Percentiles rank a stretch among this genome's conserved stretches.
Evolutionary conservation across 1,140 invertebrate genomes (phyloP).

Genomic region (Drosophila sulfurigaster): DNA sequence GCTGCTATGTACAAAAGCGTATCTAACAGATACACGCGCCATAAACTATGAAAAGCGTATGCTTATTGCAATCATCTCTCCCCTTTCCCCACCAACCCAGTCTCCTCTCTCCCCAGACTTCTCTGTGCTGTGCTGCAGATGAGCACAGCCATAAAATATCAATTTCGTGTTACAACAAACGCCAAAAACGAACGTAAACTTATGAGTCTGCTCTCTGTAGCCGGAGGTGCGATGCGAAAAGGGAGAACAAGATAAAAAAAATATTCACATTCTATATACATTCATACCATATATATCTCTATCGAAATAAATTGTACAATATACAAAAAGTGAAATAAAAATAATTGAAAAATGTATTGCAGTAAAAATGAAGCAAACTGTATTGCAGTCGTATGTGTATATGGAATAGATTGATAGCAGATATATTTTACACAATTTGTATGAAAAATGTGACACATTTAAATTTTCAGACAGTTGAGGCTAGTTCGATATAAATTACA

Average conservation of each 20-base stretch:
- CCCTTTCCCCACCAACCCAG: not conserved
- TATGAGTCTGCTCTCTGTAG: conserved; percentile 60
- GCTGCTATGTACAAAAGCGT: conserved; percentile 46
- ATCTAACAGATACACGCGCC: conserved; percentile 79
- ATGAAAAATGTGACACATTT: conserved; percentile 25
- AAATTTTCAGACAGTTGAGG: conserved; percentile 22
- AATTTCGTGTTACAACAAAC: conserved; percentile 81
- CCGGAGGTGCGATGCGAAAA: conserved; percentile 23
- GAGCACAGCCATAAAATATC: conserved; percentile 81
- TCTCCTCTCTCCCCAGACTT: not conserved
- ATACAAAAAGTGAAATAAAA: conserved; percentile 33
- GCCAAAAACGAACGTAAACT: conserved; percentile 80
- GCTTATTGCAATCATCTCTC: conserved; percentile 39
- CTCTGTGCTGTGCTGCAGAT: conserved; percentile 54
- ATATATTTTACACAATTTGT: conserved; percentile 53
- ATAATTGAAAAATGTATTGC: conserved; percentile 76
- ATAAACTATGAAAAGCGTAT: conserved; percentile 81
- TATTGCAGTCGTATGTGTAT: not conserved
- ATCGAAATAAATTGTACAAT: conserved; percentile 64
- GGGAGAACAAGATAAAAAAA: conserved; percentile 54
- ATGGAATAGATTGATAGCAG: conserved; percentile 15
- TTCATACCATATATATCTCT: too few species aligned
- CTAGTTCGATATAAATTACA: too few species aligned
- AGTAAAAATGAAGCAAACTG: conserved; percentile 68
- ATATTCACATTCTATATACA: conserved; percentile 19